Base-by-base conservation (phyloP, 2,888 invertebrate species). In the Cerastis rubricosa region DNA sequence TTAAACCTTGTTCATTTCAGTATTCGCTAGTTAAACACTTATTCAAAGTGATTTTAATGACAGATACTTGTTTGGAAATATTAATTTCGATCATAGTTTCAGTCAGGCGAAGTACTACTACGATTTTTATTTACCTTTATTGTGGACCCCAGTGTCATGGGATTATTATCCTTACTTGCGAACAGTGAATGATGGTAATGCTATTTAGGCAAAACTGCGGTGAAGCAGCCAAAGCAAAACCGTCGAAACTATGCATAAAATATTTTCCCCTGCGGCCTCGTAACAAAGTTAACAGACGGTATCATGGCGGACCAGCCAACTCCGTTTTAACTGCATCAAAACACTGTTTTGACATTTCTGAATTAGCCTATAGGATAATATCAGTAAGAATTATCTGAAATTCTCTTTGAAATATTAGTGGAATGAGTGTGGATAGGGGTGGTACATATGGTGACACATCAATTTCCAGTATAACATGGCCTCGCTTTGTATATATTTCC, bases 201-300 rank as follows among this genome's bases (percentile, higher is more conserved):
- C 29, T 45, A n/a, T 29, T 17, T 17, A 5, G 12, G 5, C 29
- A 14, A 71, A 25, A 29, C 35, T n/a, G 17, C 9, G 17, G 19
- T 7, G 19, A 9, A 5, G 35, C 45, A 71, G 45, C 7, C n/a
- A 12, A n/a, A 25, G 40, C 22, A 6, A 22, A 57, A n/a, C 29
- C 11, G 22, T 14, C 71, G 19, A 57, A 76, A 79, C 47, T 70
- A 49, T 57, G 47, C 70, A n/a, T 2, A 6, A 47, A 43, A 35
- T 17, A 40, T 61, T 72, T 14, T 35, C 29, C 59, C 43, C 25
- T 17, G 49, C 22, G 49, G 59, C 8, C 43, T 17, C n/a, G 12
- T 59, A 51, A 76, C 49, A 17, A 72, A 35, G 81, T 61, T 80
- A 72, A 3, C 49, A 61, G 43, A 45, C 35, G 22, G 8, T 29